Evolutionary conservation across 2,888 invertebrate genomes (phyloP).

Genomic region (Synanthedon formicaeformis): DNA sequence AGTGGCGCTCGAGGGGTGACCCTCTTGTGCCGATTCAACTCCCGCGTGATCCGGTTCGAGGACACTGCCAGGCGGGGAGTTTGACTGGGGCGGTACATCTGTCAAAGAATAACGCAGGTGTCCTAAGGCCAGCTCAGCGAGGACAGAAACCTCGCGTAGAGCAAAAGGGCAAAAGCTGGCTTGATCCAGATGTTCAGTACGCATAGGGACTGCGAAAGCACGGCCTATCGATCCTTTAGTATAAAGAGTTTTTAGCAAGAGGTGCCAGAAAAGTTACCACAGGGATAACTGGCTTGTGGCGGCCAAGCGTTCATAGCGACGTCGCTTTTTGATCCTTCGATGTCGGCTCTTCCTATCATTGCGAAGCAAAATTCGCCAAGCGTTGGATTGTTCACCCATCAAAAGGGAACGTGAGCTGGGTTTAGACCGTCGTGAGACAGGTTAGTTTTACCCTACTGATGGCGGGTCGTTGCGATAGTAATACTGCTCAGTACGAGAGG

Average conservation of each 20-base stretch:
- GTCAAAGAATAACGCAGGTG: constrained; percentile 75
- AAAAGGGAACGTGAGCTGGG: neutral
- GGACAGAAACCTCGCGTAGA: constrained; percentile 80
- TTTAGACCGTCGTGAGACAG: constrained; percentile 66
- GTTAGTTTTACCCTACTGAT: constrained; percentile 69
- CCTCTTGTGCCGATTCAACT: constrained; percentile 20
- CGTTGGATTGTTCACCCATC: neutral
- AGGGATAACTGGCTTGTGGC: constrained; percentile 77
- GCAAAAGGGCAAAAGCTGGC: constrained; percentile 26
- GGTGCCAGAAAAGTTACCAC: constrained; percentile 72
- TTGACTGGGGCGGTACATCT: constrained; percentile 77
- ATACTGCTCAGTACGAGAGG: constrained; percentile 23
- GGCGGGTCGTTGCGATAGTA: constrained; percentile 47
- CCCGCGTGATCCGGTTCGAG: constrained; percentile 66
- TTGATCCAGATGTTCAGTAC: no score
- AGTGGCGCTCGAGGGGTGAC: constrained; percentile 56
- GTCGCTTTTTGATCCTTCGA: constrained; percentile 79
- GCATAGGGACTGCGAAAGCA: no score
- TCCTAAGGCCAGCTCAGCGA: constrained; percentile 74
- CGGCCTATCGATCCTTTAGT: constrained; percentile 69
- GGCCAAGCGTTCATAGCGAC: constrained; percentile 32
- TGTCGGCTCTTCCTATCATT: constrained; percentile 66
- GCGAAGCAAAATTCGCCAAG: neutral
- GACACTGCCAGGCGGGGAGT: constrained; percentile 74
- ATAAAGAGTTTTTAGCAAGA: constrained; percentile 65